Base-by-base conservation (phyloP, 2,888 invertebrate species). In the Agrilus cyanescens region DNA sequence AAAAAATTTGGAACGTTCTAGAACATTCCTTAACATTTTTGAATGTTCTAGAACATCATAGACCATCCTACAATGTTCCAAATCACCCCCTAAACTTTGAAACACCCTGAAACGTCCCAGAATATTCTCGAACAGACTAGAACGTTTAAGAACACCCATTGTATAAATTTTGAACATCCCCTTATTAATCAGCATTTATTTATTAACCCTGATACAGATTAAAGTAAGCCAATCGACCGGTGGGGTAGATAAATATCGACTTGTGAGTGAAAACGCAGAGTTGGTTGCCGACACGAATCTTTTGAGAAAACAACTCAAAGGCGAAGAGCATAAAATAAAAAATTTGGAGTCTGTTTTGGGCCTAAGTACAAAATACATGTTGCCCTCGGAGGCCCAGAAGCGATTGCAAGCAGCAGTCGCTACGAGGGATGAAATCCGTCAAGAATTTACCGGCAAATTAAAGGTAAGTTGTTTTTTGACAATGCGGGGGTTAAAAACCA, bases 221-320 rank as follows among this genome's bases (percentile, higher is more conserved):
- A 25, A 25, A 25, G 10, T 25, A 4, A 25, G 25, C 4, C 25
- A 25, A 25, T 56, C 58, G 15, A 53, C 56, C 32, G 53, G 59
- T 16, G 65, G 56, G 54, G 59, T 53, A 46, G 62, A 64, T 58
- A 68, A 68, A 65, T 50, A 64, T 5, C 56, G 62, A 37, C 60
- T 67, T 38, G 61, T 72, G 14, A 69, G 78, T 59, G 88, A 93
- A 57, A 91, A 91, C 62, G 76, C 85, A 30, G 67, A 75, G 0
- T 69, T 93, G 4, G 70, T 90, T 29, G 72, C 77, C 2, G 90
- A 91, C 63, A 77, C 89, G 15, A 88, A 89, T 58, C 74, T 73
- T 43, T 61, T 90, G 33, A 74, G 87, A 29, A 73, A 73, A 18
- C 80, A 83, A 59, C 63, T 86, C 46, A 82, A 81, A 59, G 65